Conservation (phyloP, 2,797 vertebrate species). For the Australoheros facetus region DNA sequence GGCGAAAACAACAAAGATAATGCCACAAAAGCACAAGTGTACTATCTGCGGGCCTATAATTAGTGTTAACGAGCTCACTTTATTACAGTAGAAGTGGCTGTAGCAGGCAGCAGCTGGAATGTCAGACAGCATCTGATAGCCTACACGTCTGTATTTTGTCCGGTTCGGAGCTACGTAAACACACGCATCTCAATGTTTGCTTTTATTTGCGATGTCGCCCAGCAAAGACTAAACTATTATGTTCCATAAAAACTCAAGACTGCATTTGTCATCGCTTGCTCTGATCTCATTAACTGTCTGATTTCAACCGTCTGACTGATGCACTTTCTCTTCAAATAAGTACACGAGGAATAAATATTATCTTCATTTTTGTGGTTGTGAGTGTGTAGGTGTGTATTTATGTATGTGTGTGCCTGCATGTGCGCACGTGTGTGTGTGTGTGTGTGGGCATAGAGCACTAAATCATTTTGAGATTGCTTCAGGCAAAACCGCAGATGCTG, state of each 20-base stretch:
- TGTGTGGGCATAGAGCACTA: constrained; percentile 8
- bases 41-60: neutral
- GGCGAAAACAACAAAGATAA: neutral
- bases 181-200: neutral
- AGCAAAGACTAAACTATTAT: neutral
- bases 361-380: constrained; percentile 22
- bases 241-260: neutral
- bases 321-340: neutral
- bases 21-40: neutral
- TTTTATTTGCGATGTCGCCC: neutral
- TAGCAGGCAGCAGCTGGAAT: neutral
- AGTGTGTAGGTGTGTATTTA: neutral
- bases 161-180: neutral
- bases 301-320: constrained; percentile 4
- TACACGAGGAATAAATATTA: constrained; percentile 7
- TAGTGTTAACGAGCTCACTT: neutral
- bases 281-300: neutral
- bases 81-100: neutral
- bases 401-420: neutral
- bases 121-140: neutral
- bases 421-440: neutral
- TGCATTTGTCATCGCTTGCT: neutral
- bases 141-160: neutral
- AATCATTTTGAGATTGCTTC: constrained; percentile 31
- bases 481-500: constrained; percentile 26